Conservation (phyloP, 2,888 invertebrate genomes). For the Rhingia campestris region DNA sequence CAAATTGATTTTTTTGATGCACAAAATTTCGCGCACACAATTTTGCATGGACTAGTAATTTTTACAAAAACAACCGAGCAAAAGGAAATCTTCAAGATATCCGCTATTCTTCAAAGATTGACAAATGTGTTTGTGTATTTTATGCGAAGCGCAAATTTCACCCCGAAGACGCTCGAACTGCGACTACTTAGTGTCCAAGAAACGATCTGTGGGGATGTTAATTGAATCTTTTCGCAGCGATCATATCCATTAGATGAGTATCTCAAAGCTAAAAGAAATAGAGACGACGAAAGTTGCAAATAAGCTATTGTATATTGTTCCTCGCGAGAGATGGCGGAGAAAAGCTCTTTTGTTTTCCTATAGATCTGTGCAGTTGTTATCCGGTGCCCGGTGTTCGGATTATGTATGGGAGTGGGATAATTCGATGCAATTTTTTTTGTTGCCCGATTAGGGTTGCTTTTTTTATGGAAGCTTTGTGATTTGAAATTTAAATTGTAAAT, state of each 20-base stretch:
- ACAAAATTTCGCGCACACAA: not conserved
- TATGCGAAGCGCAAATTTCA: conserved; percentile 44
- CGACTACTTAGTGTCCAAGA: conserved; percentile 54
- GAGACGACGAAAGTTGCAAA: conserved; percentile 47
- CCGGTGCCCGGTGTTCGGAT: not conserved
- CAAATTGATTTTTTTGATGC: conserved; percentile 1
- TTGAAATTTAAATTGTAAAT: not conserved
- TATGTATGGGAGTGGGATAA: conserved; percentile 14
- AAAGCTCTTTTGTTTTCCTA: conserved; percentile 55
- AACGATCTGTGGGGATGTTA: conserved; percentile 59
- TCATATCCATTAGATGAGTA: conserved; percentile 44
- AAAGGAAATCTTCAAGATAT: not conserved
- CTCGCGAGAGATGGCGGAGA: conserved; percentile 19
- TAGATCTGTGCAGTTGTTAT: not conserved
- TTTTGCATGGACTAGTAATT: conserved; percentile 9
- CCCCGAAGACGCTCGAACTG: conserved; percentile 49
- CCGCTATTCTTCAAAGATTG: conserved; percentile 2
- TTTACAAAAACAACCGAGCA: not conserved
- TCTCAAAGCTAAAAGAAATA: conserved; percentile 52
- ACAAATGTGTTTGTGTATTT: not conserved
- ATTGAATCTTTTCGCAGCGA: conserved; percentile 52
- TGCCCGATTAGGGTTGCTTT: conserved; percentile 16
- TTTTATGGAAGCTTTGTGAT: conserved; percentile 32
- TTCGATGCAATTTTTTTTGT: conserved; percentile 28
- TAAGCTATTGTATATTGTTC: conserved; percentile 42